phyloP scores from a whole-genome alignment of 2,888 invertebrate genomes.

The Tanypteryx hageni region DNA sequence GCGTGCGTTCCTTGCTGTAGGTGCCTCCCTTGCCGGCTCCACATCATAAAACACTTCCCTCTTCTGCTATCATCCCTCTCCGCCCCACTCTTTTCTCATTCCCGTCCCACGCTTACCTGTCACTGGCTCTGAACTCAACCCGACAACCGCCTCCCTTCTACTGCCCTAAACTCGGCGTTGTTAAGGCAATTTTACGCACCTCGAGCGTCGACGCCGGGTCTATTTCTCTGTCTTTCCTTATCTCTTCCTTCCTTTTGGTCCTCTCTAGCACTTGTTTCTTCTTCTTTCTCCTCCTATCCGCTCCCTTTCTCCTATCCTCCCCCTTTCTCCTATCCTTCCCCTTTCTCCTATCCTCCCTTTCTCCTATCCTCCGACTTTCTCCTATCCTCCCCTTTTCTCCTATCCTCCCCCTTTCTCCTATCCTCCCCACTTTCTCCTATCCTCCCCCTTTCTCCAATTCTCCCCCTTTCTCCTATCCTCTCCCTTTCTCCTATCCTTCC shows the following conservation, averaged over 20 bases:
- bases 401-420: too few species aligned
- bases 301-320: not conserved
- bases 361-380: not conserved
- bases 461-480: too few species aligned
- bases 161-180: constrained; percentile 16
- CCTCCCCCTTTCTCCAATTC: too few species aligned
- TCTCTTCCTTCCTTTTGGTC: not conserved
- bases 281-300: not conserved
- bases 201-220: constrained; percentile 33
- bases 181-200: constrained; percentile 13
- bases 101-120: not conserved
- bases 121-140: not conserved
- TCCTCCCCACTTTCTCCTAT: too few species aligned
- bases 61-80: constrained; percentile 7
- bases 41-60: constrained; percentile 50
- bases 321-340: not conserved
- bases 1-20: constrained; percentile 12
- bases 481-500: not conserved
- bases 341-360: not conserved
- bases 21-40: constrained; percentile 50
- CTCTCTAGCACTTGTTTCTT: not conserved
- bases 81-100: not conserved
- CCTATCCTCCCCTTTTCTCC: not conserved
- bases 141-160: not conserved
- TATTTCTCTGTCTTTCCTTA: not conserved